These are phyloP conservation scores for Gnathonemus longibarbis DNA, from an alignment of 2,113 vertebrate species.

Conservation along the genomic window DNA sequence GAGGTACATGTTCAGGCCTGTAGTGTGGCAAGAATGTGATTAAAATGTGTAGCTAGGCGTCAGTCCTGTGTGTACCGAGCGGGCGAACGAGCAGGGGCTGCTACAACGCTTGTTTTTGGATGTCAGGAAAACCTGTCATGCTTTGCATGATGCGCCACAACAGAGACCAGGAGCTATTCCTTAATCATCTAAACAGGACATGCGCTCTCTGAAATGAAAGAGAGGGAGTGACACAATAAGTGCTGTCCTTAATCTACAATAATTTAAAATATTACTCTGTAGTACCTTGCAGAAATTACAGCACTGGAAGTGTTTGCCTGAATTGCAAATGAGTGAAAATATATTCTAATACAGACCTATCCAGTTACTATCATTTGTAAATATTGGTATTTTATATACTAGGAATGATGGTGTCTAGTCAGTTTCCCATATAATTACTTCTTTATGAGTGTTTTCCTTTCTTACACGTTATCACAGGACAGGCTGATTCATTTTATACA, in stretches of 20 bases:
- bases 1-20: neutral
- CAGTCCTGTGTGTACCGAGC: neutral
- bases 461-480: neutral
- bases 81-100: neutral
- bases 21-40: neutral
- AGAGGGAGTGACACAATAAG: neutral
- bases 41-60: neutral
- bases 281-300: neutral
- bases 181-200: neutral
- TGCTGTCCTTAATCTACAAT: neutral
- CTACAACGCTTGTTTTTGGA: neutral
- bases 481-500: neutral
- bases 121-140: neutral
- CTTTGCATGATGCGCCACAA: neutral
- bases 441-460: neutral
- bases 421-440: neutral
- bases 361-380: neutral
- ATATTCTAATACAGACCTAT: neutral
- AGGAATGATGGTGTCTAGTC: neutral
- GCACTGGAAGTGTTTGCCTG: neutral
- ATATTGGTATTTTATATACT: neutral
- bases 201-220: neutral
- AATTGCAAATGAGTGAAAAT: neutral
- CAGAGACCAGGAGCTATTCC: neutral
- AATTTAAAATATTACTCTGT: neutral